phyloP scores from a whole-genome alignment of 2,888 invertebrate species.

The Dynastes maya region DNA sequence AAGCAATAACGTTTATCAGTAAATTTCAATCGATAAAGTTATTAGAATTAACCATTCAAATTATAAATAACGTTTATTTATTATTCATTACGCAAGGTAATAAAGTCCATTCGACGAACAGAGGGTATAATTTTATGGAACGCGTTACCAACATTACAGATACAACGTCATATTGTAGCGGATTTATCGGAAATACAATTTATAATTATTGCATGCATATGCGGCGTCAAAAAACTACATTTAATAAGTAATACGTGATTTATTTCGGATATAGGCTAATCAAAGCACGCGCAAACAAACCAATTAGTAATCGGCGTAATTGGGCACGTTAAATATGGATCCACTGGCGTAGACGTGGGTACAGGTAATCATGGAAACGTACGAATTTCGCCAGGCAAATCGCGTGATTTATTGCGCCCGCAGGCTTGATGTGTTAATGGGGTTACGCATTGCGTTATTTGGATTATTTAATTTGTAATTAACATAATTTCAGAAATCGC shows the following conservation, averaged over 20 bases:
- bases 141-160: not conserved
- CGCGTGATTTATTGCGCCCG: not conserved
- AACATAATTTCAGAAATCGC: not conserved
- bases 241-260: not conserved
- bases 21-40: not conserved
- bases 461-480: slow-evolving; percentile 2
- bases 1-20: not conserved
- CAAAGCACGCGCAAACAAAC: no score
- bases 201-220: not conserved
- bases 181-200: not conserved
- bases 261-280: no score
- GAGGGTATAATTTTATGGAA: not conserved
- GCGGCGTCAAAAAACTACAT: not conserved
- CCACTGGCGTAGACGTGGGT: no score
- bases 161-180: not conserved
- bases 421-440: not conserved
- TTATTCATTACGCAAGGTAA: slow-evolving; percentile 2
- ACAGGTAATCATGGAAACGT: no score
- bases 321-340: no score
- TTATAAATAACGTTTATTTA: not conserved
- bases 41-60: slow-evolving; percentile 1
- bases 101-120: not conserved
- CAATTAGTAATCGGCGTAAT: no score
- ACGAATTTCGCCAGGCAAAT: no score
- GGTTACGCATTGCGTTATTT: not conserved